phyloP scores from a whole-genome alignment of 2,113 vertebrate genomes.

The Orthonyx spaldingii region DNA sequence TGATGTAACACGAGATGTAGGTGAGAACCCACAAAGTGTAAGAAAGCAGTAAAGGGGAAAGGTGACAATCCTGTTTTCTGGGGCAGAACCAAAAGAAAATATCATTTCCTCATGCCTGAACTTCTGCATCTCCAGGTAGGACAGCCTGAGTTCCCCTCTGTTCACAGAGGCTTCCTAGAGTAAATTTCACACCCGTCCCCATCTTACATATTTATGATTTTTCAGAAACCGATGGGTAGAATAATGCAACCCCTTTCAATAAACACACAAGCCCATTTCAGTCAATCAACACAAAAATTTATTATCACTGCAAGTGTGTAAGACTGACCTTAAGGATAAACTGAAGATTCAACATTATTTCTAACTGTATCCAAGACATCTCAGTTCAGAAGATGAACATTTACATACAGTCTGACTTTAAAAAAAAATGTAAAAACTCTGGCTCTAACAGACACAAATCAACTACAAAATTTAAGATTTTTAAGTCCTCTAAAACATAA shows the following conservation, averaged over 20 bases:
- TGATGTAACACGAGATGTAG: neutral
- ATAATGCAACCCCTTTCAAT: neutral
- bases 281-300: neutral
- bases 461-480: neutral
- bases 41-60: neutral
- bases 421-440: neutral
- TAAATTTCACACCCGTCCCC: neutral
- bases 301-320: neutral
- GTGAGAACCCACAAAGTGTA: rapidly evolving
- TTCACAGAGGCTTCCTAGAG: neutral
- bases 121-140: neutral
- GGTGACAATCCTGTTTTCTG: neutral
- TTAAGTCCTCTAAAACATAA: neutral
- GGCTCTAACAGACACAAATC: neutral
- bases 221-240: neutral
- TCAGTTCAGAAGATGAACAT: neutral
- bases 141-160: neutral
- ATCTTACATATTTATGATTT: neutral
- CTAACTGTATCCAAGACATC: neutral
- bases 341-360: neutral
- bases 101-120: neutral
- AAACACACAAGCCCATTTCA: neutral
- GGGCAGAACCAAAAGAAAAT: neutral
- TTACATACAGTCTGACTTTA: neutral
- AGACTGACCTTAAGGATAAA: neutral